A percentile compares a stretch with the other conserved stretches of the same genome.
These are phyloP conservation scores for Tenthredo mesomela DNA, from an alignment of 2,888 invertebrate species.

Conservation along the genomic window DNA sequence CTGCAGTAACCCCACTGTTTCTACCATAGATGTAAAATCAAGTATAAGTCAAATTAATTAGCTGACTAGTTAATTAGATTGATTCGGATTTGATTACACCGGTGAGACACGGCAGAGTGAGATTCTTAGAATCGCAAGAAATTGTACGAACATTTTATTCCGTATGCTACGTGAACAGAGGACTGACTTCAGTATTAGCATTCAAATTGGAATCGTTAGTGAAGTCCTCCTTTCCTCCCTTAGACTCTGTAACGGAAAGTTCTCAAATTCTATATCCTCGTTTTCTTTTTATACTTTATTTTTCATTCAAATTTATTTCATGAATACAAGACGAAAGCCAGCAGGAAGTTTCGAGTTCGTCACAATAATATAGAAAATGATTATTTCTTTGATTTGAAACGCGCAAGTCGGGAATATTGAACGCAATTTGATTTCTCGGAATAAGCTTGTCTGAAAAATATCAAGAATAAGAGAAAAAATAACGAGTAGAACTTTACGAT, in stretches of 20 bases:
- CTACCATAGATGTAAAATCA: not conserved
- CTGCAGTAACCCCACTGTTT: not conserved
- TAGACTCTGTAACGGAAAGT: not conserved
- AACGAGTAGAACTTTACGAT: not conserved
- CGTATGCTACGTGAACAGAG: not conserved
- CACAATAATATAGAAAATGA: not conserved
- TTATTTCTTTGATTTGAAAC: not conserved
- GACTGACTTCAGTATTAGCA: not conserved
- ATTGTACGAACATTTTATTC: constrained; percentile 2
- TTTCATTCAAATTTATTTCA: constrained; percentile 10
- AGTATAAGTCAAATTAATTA: not conserved
- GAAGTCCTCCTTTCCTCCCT: not conserved
- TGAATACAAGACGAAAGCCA: not conserved
- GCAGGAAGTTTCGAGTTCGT: not conserved
- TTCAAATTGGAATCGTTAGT: constrained; percentile 32
- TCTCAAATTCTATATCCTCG: not conserved
- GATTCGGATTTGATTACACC: not conserved
- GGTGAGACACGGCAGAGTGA: not conserved
- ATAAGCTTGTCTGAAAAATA: not conserved
- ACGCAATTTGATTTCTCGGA: not conserved
- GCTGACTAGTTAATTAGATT: not conserved
- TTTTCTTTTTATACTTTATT: not conserved
- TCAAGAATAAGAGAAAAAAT: not conserved
- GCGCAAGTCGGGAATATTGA: not conserved
- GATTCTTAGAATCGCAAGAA: not conserved